phyloP scores from a whole-genome alignment of 2,797 vertebrate species.

The Chrysocyon brachyurus region DNA sequence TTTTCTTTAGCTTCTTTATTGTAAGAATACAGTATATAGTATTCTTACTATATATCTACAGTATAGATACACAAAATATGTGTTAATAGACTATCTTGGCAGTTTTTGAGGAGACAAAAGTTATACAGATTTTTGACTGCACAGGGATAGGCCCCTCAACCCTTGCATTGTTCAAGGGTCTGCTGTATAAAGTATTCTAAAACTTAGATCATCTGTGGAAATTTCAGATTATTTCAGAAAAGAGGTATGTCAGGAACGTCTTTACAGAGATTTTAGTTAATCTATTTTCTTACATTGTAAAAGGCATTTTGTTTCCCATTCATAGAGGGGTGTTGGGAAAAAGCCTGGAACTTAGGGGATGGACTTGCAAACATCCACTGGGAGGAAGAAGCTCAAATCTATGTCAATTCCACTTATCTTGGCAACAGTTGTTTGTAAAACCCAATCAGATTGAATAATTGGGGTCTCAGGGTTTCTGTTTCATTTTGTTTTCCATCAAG shows the following conservation, averaged over 20 bases:
- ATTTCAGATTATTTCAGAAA: neutral
- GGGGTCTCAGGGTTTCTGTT: neutral
- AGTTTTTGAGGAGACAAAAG: neutral
- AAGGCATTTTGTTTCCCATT: neutral
- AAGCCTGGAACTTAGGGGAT: neutral
- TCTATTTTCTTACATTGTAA: neutral
- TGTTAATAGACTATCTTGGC: too few species aligned
- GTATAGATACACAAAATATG: too few species aligned
- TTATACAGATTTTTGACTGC: neutral
- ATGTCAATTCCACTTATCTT: neutral
- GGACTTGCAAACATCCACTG: neutral
- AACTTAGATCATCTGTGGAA: neutral
- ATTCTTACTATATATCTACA: too few species aligned
- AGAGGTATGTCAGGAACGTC: neutral
- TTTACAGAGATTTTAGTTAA: neutral
- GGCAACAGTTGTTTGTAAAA: neutral
- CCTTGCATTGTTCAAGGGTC: neutral
- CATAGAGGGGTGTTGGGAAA: neutral
- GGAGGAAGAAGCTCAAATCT: neutral
- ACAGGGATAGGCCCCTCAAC: neutral
- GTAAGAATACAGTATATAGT: too few species aligned
- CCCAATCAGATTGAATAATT: slow-evolving; percentile 30
- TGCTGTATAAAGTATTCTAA: neutral
- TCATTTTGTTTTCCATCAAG: slow-evolving; percentile 22
- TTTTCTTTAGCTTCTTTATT: too few species aligned